phyloP scores from a whole-genome alignment of 2,888 invertebrate genomes.

The Cataglyphis cursor region DNA sequence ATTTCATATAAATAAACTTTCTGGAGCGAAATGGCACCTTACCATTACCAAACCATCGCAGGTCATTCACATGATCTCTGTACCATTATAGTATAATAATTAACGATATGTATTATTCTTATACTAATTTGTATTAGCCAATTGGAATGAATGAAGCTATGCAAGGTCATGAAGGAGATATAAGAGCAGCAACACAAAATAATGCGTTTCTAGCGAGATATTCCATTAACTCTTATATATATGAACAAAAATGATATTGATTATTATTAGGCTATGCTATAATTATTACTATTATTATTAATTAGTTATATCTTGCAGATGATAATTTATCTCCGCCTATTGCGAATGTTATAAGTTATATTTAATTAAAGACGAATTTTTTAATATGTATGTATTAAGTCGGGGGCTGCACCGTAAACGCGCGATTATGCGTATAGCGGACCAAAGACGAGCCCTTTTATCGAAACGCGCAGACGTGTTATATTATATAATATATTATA shows the following conservation, averaged over 20 bases:
- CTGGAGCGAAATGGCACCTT: slow-evolving; percentile 72
- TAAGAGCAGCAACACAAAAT: slow-evolving; percentile 59
- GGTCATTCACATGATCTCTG: slow-evolving; percentile 85
- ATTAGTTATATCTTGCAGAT: slow-evolving; percentile 77
- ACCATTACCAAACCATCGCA: slow-evolving; percentile 84
- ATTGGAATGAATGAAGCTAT: slow-evolving; percentile 73
- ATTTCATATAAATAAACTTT: slow-evolving; percentile 59
- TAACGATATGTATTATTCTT: slow-evolving; percentile 82
- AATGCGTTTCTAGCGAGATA: slow-evolving; percentile 76
- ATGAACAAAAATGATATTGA: slow-evolving; percentile 60
- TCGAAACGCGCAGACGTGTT: slow-evolving; percentile 66
- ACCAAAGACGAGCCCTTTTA: slow-evolving; percentile 82
- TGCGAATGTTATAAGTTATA: slow-evolving; percentile 81
- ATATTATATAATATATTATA: slow-evolving; percentile 54
- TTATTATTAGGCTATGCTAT: slow-evolving; percentile 70
- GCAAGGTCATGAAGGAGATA: slow-evolving; percentile 58
- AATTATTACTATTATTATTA: slow-evolving; percentile 72
- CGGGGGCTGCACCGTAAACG: slow-evolving; percentile 79
- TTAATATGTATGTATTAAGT: slow-evolving; percentile 72
- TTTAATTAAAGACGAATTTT: slow-evolving; percentile 75
- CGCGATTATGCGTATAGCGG: slow-evolving; percentile 78
- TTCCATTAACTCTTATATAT: slow-evolving; percentile 75
- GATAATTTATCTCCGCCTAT: slow-evolving; percentile 78
- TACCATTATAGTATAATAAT: slow-evolving; percentile 83
- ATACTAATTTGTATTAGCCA: slow-evolving; percentile 84